Base-by-base conservation (phyloP, 2,888 invertebrate genomes). In the Netelia melanura region DNA sequence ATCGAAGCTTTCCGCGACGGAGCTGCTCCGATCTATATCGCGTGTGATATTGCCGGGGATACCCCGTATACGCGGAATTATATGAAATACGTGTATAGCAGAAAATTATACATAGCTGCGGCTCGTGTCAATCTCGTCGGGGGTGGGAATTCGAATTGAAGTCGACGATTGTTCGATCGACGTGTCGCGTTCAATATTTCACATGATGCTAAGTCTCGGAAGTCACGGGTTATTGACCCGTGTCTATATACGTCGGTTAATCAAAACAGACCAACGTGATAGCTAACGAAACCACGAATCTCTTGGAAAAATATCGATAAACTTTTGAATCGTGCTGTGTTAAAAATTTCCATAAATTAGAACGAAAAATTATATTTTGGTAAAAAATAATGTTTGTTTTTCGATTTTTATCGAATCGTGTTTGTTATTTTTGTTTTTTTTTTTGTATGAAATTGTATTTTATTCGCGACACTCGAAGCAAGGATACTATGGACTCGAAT, bases 151-250 rank as follows among this genome's bases (percentile, higher is more conserved):
- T 58, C 48, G 9, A 38, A 74, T 44, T 9, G n/a, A 30, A 61
- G 80, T 80, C 80, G 85, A 82, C 85, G 78, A 86, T 86, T 86
- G 80, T 86, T 85, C 85, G 76, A 88, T 88, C 86, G 88, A 84
- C 86, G 79, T 80, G 82, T 85, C 81, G 75, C 82, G 81, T 79
- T 87, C 81, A 88, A 88, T 88, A 85, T 88, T 88, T 87, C 82
- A 88, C 54, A 65, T 58, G 81, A 82, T 81, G 82, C 75, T 79
- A 77, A 78, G 78, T 81, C 77, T 85, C 85, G 75, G 64, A 65
- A 81, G 38, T 76, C 65, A 54, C 78, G 67, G 87, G 87, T 86
- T 85, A 83, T 80, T 86, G 86, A 83, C 80, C 83, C 21, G 21
- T 58, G 48, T 48, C 10, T 48, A 48, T 48, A 48, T 58, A 58